A percentile compares a stretch with the other conserved stretches of the same genome.
Conservation (phyloP, 2,888 invertebrate genomes). For the Eilema depressum region DNA sequence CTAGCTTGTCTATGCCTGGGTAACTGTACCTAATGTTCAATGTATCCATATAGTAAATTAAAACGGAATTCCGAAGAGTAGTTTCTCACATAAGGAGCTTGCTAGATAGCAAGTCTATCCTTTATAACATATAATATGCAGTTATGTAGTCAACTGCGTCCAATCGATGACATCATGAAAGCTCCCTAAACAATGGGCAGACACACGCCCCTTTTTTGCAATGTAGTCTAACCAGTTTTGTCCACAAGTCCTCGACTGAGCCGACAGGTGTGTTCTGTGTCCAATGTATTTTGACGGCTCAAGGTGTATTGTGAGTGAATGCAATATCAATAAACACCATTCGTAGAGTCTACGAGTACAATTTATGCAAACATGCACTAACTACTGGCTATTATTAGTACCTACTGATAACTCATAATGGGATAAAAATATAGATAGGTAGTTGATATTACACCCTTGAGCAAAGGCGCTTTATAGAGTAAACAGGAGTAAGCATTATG, state of each 20-base stretch:
- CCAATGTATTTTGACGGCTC: slow-evolving; percentile 33
- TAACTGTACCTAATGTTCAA: too few relatives aligned
- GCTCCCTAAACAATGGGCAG: slow-evolving; percentile 41
- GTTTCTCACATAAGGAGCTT: neutral
- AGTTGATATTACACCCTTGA: neutral
- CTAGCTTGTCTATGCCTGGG: neutral
- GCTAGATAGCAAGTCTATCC: neutral
- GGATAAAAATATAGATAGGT: neutral
- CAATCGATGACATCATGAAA: slow-evolving; percentile 37
- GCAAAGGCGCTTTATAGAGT: neutral
- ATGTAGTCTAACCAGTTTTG: slow-evolving; percentile 47
- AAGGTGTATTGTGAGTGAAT: slow-evolving; percentile 37
- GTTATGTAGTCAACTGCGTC: neutral
- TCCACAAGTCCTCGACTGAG: slow-evolving; percentile 23
- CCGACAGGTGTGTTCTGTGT: slow-evolving; percentile 45
- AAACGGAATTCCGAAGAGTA: neutral
- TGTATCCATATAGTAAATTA: neutral
- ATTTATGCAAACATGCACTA: neutral
- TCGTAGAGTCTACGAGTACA: neutral
- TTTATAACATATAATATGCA: neutral
- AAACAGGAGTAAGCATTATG: neutral
- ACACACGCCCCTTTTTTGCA: slow-evolving; percentile 49
- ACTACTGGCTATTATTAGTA: neutral
- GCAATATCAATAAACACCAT: slow-evolving; percentile 21
- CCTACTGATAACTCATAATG: neutral